Conservation (phyloP, 2,113 vertebrate genomes). For the Elachura formosa region DNA sequence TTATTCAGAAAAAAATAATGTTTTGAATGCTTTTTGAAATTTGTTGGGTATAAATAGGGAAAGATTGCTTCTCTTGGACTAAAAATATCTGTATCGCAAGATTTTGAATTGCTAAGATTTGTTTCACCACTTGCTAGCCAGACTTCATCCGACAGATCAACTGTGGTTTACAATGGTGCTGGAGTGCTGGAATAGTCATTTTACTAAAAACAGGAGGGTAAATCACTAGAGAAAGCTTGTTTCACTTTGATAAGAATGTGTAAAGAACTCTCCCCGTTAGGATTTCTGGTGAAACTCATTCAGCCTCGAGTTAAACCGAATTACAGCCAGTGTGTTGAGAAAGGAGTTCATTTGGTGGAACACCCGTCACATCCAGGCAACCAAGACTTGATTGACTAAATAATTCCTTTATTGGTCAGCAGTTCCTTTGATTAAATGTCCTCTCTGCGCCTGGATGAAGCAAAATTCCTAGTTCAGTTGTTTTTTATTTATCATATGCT, state of each 20-base stretch:
- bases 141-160: neutral
- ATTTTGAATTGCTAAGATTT: neutral
- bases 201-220: neutral
- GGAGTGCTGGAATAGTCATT: neutral
- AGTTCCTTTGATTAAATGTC: neutral
- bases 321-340: neutral
- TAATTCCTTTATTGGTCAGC: neutral
- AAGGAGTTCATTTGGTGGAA: neutral
- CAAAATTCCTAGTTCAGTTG: neutral
- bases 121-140: neutral
- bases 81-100: neutral
- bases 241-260: neutral
- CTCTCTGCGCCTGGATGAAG: neutral
- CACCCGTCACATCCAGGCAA: neutral
- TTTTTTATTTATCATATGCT: neutral
- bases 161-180: neutral
- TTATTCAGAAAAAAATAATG: neutral
- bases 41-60: neutral
- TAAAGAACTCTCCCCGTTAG: neutral
- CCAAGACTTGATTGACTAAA: neutral
- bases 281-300: neutral
- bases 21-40: neutral
- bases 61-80: neutral
- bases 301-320: neutral
- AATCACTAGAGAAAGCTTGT: neutral